Evolutionary conservation across 2,113 vertebrate species (phyloP), one percentile per base, ranked within the genome.

Genomic region (Macheiramphus alcinus): DNA sequence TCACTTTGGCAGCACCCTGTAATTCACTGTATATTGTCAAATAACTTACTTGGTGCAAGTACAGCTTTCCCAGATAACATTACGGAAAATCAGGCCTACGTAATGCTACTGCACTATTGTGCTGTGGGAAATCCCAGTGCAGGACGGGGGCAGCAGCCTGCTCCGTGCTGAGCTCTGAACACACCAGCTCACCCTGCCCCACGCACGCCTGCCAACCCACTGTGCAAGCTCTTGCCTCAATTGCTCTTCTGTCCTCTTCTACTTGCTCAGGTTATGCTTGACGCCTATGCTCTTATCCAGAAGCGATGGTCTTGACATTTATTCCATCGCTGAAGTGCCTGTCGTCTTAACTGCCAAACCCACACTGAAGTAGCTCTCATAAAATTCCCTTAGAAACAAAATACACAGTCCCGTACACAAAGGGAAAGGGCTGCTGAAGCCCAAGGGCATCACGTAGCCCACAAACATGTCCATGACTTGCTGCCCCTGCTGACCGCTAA

Each of bases 351-450:
- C 72, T 94, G 91, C 90, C 93, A 96, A 96, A 67, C 79, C 80
- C 80, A 97, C 40, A 38, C 84, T 88, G 75, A 93, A 98, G 93
- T 48, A 80, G 83, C 78, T 93, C 97, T 96, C 48, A 61, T 55
- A 45, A 96, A 97, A 95, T 55, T 92, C 74, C 96, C 97, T 95
- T 97, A 79, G 96, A 93, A 97, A 96, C 94, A 82, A 91, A 96
- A 93, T 34, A 88, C 63, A 83, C 47, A 32, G 32, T 25, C 26
- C 66, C 3, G 7, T 81, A 91, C 59, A 59, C 87, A 80, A 45
- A 59, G 34, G 71, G 59, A 81, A 71, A 42, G 48, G 55, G 40
- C 67, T 58, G 83, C 47, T 59, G 52, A 27, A 75, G 58, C 47
- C 62, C 23, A 34, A 29, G 56, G 81, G 61, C 56, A 67, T 18